phyloP scores from a whole-genome alignment of 2,888 invertebrate genomes.

The Stramonita haemastoma region DNA sequence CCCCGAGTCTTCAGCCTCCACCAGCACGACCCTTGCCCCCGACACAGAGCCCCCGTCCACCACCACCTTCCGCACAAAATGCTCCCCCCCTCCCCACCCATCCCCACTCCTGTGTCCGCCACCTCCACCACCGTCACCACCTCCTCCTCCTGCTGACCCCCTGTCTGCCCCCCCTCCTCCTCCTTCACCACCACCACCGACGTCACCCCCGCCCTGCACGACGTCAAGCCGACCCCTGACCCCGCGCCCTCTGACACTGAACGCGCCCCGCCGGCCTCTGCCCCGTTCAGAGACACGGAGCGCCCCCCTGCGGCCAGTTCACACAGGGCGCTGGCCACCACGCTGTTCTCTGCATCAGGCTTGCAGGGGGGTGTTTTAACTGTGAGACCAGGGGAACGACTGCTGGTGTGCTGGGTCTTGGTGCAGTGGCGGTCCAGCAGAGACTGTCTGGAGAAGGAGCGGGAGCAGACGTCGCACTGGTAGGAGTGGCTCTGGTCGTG shows the following conservation, averaged over 20 bases:
- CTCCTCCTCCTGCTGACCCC: too few species aligned
- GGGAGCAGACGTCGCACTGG: background rate
- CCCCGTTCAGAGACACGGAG: background rate
- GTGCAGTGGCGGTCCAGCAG: background rate
- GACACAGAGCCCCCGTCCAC: constrained; percentile 21
- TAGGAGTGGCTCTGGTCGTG: background rate
- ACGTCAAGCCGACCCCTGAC: background rate
- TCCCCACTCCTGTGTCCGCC: background rate
- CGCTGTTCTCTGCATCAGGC: constrained; percentile 26
- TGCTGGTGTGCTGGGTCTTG: background rate
- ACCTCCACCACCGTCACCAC: background rate
- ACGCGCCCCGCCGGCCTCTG: background rate
- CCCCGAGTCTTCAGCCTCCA: background rate
- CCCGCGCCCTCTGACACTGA: background rate
- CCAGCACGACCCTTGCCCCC: background rate
- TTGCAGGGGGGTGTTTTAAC: background rate
- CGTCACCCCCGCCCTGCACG: too few species aligned
- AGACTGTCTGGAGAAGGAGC: background rate
- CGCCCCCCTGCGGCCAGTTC: constrained; percentile 36
- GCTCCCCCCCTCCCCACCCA: background rate
- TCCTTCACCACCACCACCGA: background rate
- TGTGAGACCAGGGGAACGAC: background rate
- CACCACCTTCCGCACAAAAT: constrained; percentile 19
- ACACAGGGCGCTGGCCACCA: constrained; percentile 33
- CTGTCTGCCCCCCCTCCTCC: background rate